phyloP scores from a whole-genome alignment of 1,140 invertebrate genomes.

The Bombus cullumanus region DNA sequence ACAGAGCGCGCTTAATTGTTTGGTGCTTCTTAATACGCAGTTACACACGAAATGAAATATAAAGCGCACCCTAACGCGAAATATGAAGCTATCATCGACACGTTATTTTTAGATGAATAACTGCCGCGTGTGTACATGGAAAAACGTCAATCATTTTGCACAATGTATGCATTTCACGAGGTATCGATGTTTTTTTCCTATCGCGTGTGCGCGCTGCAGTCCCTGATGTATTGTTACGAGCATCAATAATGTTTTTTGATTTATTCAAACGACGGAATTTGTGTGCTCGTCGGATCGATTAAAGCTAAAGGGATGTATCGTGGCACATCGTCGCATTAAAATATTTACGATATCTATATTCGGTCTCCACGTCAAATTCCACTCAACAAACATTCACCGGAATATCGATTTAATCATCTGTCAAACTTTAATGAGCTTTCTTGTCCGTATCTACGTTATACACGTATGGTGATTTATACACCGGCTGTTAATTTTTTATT shows the following conservation, averaged over 20 bases:
- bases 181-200: constrained; percentile 4
- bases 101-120: constrained; percentile 15
- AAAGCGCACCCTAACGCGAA: neutral
- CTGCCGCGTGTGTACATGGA: neutral
- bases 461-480: constrained; percentile 36
- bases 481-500: constrained; percentile 51
- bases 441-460: constrained; percentile 2
- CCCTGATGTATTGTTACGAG: constrained; percentile 25
- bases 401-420: constrained; percentile 56
- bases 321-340: constrained; percentile 58
- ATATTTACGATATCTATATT: constrained; percentile 64
- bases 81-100: neutral
- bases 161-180: constrained; percentile 2
- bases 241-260: constrained; percentile 49
- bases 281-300: constrained; percentile 42
- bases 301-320: constrained; percentile 45
- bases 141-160: constrained; percentile 24
- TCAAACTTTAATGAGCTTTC: constrained; percentile 54
- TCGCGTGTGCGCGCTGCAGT: neutral
- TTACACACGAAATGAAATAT: neutral
- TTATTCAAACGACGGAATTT: constrained; percentile 54
- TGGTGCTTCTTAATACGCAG: neutral
- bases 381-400: constrained; percentile 39
- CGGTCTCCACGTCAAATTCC: constrained; percentile 26
- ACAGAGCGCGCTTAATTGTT: neutral